A percentile compares a stretch with the other conserved stretches of the same genome.
Conservation (phyloP, 1,140 invertebrate species). For the Micrasema longulum region DNA sequence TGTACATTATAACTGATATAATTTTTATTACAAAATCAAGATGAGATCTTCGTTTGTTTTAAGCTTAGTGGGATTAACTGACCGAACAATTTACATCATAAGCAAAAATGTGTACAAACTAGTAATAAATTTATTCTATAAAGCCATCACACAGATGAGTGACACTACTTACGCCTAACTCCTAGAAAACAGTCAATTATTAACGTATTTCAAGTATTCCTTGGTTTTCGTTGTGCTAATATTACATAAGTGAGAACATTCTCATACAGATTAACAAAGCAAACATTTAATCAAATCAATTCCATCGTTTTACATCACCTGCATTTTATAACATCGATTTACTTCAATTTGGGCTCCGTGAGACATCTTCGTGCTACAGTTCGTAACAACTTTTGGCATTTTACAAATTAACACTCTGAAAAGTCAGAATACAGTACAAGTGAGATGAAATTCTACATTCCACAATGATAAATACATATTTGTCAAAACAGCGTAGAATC, state of each 20-base stretch:
- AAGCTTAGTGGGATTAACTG: conserved; percentile 17
- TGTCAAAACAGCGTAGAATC: no score
- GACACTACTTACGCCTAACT: conserved; percentile 38
- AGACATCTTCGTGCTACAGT: no score
- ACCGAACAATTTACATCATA: conserved; percentile 31
- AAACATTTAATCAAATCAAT: conserved; percentile 30
- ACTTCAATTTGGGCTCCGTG: no score
- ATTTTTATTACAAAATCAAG: no score
- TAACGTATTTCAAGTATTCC: conserved; percentile 28
- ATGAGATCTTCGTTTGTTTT: no score
- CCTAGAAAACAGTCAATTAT: conserved; percentile 42
- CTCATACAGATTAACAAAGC: not conserved
- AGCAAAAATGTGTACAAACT: conserved; percentile 35
- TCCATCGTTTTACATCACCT: conserved; percentile 12
- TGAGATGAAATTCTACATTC: no score
- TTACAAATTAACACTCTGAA: no score
- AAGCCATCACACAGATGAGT: conserved; percentile 30
- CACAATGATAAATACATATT: no score
- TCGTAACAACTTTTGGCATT: no score
- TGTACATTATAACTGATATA: no score
- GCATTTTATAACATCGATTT: no score
- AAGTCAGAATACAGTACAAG: no score
- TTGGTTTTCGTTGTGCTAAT: conserved; percentile 42
- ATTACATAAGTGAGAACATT: conserved; percentile 34
- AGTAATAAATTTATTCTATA: conserved; percentile 29